Percentiles rank a stretch among this genome's conserved stretches.
These are phyloP conservation scores for Heliconius nattereri DNA, from an alignment of 1,140 invertebrate species.

Conservation along the genomic window DNA sequence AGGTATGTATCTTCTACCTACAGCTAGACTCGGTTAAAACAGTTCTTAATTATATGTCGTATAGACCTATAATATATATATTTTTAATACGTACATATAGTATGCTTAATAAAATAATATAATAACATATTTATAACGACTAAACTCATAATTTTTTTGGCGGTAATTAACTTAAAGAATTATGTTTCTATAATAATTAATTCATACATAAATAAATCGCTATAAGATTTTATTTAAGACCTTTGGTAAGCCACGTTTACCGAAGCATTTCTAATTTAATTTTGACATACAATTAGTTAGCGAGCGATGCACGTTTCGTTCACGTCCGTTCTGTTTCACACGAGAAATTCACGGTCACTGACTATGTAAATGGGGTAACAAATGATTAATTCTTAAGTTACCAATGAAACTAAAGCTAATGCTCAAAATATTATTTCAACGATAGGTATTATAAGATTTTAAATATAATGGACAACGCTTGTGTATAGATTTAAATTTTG, in stretches of 20 bases:
- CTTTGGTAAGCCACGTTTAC: conserved; percentile 30
- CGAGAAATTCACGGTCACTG: conserved; percentile 76
- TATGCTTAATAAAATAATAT: too few species aligned
- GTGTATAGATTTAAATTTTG: too few species aligned
- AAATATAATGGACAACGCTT: too few species aligned
- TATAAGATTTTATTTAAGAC: neutral
- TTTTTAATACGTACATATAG: too few species aligned
- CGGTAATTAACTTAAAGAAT: too few species aligned
- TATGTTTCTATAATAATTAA: too few species aligned
- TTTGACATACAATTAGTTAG: conserved; percentile 50
- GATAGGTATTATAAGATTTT: neutral
- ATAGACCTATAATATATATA: too few species aligned
- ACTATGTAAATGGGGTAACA: conserved; percentile 70
- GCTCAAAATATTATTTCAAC: neutral
- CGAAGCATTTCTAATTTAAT: conserved; percentile 65
- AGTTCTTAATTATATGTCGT: too few species aligned
- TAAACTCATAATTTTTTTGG: too few species aligned
- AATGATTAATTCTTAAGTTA: conserved; percentile 58
- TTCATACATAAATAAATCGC: neutral
- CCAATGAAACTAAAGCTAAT: neutral
- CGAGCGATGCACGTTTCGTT: conserved; percentile 46
- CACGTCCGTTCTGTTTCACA: conserved; percentile 60
- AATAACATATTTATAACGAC: too few species aligned
- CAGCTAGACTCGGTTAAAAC: too few species aligned
- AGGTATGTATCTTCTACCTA: too few species aligned